These are phyloP conservation scores for Lophura nycthemera DNA, from an alignment of 2,113 vertebrate genomes.

Conservation along the genomic window DNA sequence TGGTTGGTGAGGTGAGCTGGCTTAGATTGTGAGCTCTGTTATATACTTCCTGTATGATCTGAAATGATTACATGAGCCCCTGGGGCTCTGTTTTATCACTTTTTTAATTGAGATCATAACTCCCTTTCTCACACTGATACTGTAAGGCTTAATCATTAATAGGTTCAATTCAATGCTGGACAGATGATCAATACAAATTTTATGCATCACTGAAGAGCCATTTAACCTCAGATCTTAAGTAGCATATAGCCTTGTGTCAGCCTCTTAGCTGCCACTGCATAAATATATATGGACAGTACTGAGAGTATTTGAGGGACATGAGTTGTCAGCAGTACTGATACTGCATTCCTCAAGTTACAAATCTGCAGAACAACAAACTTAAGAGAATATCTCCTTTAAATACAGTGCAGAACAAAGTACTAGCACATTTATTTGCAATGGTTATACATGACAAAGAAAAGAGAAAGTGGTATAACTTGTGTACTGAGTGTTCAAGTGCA, in stretches of 20 bases:
- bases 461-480: neutral
- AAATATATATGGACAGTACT: neutral
- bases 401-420: neutral
- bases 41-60: neutral
- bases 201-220: slow-evolving; percentile 25
- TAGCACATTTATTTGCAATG: neutral
- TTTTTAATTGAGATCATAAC: slow-evolving; percentile 1
- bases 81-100: neutral
- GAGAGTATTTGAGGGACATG: neutral
- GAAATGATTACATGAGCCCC: neutral
- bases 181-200: slow-evolving; percentile 52
- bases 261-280: neutral
- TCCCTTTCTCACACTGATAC: neutral
- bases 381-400: neutral
- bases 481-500: neutral
- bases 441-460: neutral
- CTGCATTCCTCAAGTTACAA: neutral
- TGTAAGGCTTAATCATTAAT: neutral
- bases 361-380: neutral
- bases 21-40: neutral
- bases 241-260: neutral
- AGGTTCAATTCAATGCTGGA: neutral
- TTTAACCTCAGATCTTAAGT: slow-evolving; percentile 29
- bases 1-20: neutral
- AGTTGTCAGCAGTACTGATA: neutral